A percentile compares a stretch with the other conserved stretches of the same genome.
Evolutionary conservation across 2,888 invertebrate species (phyloP).

Genomic region (Kuschelorhynchus macadamiae): DNA sequence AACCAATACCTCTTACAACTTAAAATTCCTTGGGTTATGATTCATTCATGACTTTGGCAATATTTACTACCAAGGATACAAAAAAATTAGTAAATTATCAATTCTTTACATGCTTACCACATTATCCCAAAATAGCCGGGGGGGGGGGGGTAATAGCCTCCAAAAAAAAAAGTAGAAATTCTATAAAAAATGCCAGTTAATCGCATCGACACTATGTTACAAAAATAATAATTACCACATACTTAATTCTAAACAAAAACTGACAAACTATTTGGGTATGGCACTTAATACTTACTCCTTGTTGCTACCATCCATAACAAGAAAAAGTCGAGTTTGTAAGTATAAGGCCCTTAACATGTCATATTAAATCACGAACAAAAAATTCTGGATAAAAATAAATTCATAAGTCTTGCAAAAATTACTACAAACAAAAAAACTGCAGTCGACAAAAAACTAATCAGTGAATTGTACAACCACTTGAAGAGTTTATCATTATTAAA

Average conservation of each 20-base stretch:
- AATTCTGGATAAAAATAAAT: slow-evolving; percentile 28
- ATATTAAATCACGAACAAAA: slow-evolving; percentile 42
- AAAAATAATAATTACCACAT: slow-evolving; percentile 28
- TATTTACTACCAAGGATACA: slow-evolving; percentile 16
- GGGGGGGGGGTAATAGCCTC: slow-evolving; percentile 13
- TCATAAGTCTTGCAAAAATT: slow-evolving; percentile 21
- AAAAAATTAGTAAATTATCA: not conserved
- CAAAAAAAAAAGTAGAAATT: not conserved
- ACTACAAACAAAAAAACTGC: slow-evolving; percentile 22
- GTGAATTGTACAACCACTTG: slow-evolving; percentile 36
- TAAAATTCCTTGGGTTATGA: slow-evolving; percentile 11
- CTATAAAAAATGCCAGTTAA: not conserved
- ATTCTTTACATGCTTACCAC: slow-evolving; percentile 18
- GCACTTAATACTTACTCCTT: slow-evolving; percentile 46
- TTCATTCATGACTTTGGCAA: slow-evolving; percentile 25
- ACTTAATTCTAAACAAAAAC: slow-evolving; percentile 29
- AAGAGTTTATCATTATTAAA: slow-evolving; percentile 16
- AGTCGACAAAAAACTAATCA: not conserved
- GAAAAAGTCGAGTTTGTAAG: slow-evolving; percentile 29
- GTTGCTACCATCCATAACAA: slow-evolving; percentile 48
- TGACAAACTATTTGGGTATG: slow-evolving; percentile 21
- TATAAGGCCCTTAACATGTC: slow-evolving; percentile 30
- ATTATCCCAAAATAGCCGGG: slow-evolving; percentile 21
- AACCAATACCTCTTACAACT: not conserved
- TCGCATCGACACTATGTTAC: slow-evolving; percentile 12